phyloP scores from a whole-genome alignment of 2,113 vertebrate genomes.

The Scomber japonicus region DNA sequence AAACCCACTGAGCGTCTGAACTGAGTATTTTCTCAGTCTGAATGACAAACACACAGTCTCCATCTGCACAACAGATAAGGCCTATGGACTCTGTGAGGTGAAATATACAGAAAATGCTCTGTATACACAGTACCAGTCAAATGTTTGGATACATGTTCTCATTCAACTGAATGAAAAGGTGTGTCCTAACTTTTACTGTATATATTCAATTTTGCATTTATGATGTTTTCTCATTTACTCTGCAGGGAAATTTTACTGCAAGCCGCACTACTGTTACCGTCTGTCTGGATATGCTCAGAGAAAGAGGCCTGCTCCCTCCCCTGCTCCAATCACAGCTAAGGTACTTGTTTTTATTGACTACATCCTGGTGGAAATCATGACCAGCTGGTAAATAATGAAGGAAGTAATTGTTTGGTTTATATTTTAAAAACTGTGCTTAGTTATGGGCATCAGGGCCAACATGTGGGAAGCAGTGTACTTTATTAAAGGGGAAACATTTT shows the following conservation, averaged over 20 bases:
- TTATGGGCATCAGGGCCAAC: no score
- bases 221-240: background rate
- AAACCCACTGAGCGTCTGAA: conserved; percentile 46
- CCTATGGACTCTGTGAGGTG: conserved; percentile 8
- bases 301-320: conserved; percentile 92
- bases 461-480: background rate
- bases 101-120: background rate
- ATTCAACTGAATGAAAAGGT: no score
- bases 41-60: background rate
- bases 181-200: no score
- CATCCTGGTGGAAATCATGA: background rate
- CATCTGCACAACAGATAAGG: conserved; percentile 6
- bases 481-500: background rate
- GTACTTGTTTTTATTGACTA: conserved; percentile 76
- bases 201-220: background rate
- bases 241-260: conserved; percentile 99
- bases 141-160: no score
- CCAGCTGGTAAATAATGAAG: background rate
- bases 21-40: conserved; percentile 1
- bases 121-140: no score
- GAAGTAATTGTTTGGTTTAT: background rate
- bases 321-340: conserved; percentile 85
- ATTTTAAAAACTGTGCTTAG: background rate
- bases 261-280: conserved; percentile 97
- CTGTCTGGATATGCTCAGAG: conserved; percentile 94